Evolutionary conservation across 2,113 vertebrate species (phyloP).

Genomic region (Kobus ellipsiprymnus): DNA sequence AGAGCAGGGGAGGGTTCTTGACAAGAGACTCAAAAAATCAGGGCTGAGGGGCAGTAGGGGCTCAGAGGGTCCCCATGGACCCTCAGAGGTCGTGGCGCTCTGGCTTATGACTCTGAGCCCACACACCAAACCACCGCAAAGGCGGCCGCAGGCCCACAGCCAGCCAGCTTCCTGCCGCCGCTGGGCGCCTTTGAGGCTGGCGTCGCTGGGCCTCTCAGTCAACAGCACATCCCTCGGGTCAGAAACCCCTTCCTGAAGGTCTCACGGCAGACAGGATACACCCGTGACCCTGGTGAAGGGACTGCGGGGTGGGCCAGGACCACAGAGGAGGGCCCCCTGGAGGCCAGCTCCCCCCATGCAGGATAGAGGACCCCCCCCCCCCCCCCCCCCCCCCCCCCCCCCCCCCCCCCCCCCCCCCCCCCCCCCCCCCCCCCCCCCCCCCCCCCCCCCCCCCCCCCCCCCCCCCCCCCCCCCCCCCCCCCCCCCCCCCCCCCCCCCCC

Average conservation of each 20-base stretch:
- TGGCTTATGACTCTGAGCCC: neutral
- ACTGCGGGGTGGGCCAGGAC: neutral
- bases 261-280: neutral
- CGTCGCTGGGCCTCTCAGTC: neutral
- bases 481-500: too few relatives aligned
- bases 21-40: neutral
- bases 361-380: neutral
- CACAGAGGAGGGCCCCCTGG: rapidly evolving
- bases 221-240: neutral
- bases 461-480: too few relatives aligned
- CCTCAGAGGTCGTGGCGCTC: neutral
- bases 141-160: rapidly evolving
- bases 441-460: too few relatives aligned
- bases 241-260: neutral
- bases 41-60: neutral
- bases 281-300: too few relatives aligned
- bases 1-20: neutral
- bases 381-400: too few relatives aligned
- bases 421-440: too few relatives aligned
- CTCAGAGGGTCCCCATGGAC: neutral
- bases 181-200: rapidly evolving
- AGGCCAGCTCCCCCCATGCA: neutral
- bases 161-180: rapidly evolving
- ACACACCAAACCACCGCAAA: neutral
- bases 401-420: too few relatives aligned